Base-by-base conservation (phyloP, 2,888 invertebrate genomes). In the Anorthoa munda region DNA sequence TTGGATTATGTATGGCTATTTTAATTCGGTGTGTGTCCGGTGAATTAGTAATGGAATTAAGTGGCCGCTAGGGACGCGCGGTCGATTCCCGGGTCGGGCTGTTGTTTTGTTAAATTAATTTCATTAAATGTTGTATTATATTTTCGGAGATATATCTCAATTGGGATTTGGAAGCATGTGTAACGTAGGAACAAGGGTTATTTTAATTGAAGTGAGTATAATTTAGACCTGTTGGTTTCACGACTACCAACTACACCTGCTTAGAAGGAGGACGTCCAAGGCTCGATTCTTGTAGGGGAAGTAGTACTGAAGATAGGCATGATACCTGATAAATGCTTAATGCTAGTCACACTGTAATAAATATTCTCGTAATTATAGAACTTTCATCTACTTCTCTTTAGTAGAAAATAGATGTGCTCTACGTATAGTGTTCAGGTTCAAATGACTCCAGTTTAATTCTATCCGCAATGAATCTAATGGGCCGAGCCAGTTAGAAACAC, bases 11-110 rank as follows among this genome's bases (percentile, higher is more conserved):
- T 82, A 87, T 87, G 89, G 87, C 81, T 86, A 87, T 93, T 93
- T 92, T 92, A 95, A 94, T 93, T 93, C 90, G 79, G 90, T 89
- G 89, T 92, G 91, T 90, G 93, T 90, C 89, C 90, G 89, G 90
- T 92, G 93, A 94, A 95, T 95, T 94, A 92, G 93, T 94, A 94
- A 95, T 93, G 90, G 90, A 90, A 90, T 93, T 79, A 93, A 95
- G 94, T 94, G 95, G 92, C 83, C 95, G 77, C 90, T 59, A 70
- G 95, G 94, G 95, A 89, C 82, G 48, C 72, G 83, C 80, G 88
- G 88, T 91, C 90, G 81, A 88, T 89, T 90, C 88, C 82, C 87
- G 87, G 87, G 85, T 84, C 81, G 83, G 84, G 65, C 72, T 78
- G 83, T 88, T 89, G 89, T 89, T 89, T 87, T 84, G 86, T 80